A percentile compares a stretch with the other conserved stretches of the same genome.
Conservation (phyloP, 64 coral and sea anemone species). For the Cladopsammia gracilis region DNA sequence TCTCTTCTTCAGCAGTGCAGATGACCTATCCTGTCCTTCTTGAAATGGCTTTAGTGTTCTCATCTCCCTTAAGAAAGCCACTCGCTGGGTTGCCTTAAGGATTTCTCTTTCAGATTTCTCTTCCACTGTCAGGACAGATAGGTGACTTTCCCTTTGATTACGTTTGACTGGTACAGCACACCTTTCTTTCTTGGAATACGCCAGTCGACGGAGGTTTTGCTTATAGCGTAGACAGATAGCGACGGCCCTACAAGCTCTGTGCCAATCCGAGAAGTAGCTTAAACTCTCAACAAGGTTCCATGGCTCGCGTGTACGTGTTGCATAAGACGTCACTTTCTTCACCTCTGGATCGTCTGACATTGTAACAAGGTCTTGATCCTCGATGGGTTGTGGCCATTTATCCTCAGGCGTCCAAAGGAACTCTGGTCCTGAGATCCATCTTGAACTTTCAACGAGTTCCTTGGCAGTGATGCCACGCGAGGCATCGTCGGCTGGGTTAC, state of each 20-base stretch:
- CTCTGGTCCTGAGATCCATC: slow-evolving; percentile 33
- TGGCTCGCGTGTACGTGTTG: background rate
- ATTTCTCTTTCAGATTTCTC: background rate
- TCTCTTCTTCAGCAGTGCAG: slow-evolving; percentile 6
- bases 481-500: too few species aligned
- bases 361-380: slow-evolving; percentile 17
- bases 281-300: slow-evolving; percentile 29
- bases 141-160: too few species aligned
- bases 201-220: slow-evolving; percentile 12
- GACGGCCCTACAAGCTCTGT: slow-evolving; percentile 16
- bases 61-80: slow-evolving; percentile 2
- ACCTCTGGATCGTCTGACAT: slow-evolving; percentile 6
- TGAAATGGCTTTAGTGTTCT: background rate
- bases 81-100: background rate
- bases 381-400: slow-evolving; percentile 6
- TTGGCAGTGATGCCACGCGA: background rate
- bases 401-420: slow-evolving; percentile 25
- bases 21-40: background rate
- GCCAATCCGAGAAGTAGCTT: slow-evolving; percentile 1
- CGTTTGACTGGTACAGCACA: slow-evolving; percentile 2
- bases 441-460: slow-evolving; percentile 25
- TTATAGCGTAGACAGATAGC: slow-evolving; percentile 25
- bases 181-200: slow-evolving; percentile 19
- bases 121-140: slow-evolving; percentile 14
- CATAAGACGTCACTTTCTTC: slow-evolving; percentile 14